These are phyloP conservation scores for Brenthis ino DNA, from an alignment of 2,888 invertebrate genomes.

Conservation along the genomic window DNA sequence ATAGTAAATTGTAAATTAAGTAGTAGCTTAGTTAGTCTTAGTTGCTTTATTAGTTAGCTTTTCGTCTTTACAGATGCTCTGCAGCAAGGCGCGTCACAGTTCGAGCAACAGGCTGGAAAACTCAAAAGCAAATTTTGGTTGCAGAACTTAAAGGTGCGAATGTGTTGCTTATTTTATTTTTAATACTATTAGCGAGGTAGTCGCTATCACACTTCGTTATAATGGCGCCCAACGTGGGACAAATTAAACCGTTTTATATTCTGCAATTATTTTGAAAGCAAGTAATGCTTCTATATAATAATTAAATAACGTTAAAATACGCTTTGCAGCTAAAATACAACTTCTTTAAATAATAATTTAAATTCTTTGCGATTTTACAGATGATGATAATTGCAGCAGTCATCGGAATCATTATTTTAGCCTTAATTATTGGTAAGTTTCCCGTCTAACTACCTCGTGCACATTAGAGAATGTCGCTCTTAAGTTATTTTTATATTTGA, in stretches of 20 bases:
- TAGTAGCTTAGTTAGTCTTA: neutral
- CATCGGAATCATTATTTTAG: conserved; percentile 90
- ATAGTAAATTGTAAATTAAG: too few species aligned
- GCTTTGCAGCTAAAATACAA: too few species aligned
- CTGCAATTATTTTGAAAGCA: neutral
- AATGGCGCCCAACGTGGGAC: conserved; percentile 3
- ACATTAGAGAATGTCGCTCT: conserved; percentile 47
- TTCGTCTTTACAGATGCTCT: conserved; percentile 86
- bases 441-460: conserved; percentile 19
- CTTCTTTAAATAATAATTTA: neutral
- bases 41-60: neutral
- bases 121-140: conserved; percentile 99
- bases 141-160: conserved; percentile 94
- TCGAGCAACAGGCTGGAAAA: conserved; percentile 98
- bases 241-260: neutral
- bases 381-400: conserved; percentile 97
- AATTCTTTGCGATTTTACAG: conserved; percentile 63
- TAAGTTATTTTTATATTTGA: conserved; percentile 43
- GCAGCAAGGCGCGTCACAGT: conserved; percentile 97
- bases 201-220: neutral
- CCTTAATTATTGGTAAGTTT: conserved; percentile 93
- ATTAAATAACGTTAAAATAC: neutral
- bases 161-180: too few species aligned
- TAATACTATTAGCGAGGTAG: too few species aligned
- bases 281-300: neutral